Conservation (phyloP, 1,140 invertebrate species). For the Ostrea edulis region DNA sequence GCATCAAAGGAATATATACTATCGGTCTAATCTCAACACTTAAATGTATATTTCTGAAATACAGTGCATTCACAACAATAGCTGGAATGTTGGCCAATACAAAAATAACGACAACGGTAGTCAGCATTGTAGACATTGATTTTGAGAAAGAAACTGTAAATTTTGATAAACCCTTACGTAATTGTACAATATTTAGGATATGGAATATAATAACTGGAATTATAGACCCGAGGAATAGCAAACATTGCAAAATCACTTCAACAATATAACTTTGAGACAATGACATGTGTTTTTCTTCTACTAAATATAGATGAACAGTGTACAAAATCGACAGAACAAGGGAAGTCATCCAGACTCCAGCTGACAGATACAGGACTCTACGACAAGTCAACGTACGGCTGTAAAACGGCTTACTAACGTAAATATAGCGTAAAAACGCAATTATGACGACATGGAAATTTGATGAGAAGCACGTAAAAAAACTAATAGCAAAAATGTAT, state of each 20-base stretch:
- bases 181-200: not conserved
- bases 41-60: not conserved
- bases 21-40: not conserved
- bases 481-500: not conserved
- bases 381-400: not conserved
- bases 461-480: not conserved
- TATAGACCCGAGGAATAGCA: not conserved
- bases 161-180: not conserved
- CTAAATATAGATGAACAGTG: not conserved
- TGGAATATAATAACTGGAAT: not conserved
- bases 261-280: not conserved
- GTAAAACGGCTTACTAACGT: slow-evolving; percentile 9
- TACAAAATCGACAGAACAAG: not conserved
- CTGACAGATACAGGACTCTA: not conserved
- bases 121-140: not conserved
- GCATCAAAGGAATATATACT: not conserved
- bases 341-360: not conserved
- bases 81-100: not conserved
- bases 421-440: not conserved
- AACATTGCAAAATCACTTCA: not conserved
- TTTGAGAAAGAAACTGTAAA: not conserved
- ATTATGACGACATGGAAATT: not conserved
- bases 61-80: not conserved
- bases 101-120: not conserved
- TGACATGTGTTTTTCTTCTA: not conserved